These are phyloP conservation scores for Hoplodrina ambigua DNA, from an alignment of 2,888 invertebrate genomes.

Conservation along the genomic window DNA sequence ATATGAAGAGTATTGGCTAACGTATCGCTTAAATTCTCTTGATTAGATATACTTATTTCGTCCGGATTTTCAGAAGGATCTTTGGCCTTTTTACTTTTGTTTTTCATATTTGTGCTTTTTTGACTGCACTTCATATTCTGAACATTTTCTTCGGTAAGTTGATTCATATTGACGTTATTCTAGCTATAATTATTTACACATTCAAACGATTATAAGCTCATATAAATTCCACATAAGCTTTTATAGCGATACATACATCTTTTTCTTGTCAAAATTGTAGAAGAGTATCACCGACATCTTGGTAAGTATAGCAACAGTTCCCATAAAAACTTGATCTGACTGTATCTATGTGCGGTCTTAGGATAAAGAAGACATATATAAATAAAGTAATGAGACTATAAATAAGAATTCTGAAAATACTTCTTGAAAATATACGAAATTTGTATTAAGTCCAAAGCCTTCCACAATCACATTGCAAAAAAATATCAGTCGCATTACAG, in stretches of 20 bases:
- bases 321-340: conserved; percentile 71
- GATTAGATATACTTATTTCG: conserved; percentile 80
- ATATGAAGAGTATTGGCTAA: conserved; percentile 86
- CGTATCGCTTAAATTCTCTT: conserved; percentile 81
- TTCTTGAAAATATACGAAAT: conserved; percentile 76
- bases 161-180: conserved; percentile 84
- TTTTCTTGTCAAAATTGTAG: conserved; percentile 87
- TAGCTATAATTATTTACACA: conserved; percentile 87
- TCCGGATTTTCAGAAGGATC: conserved; percentile 83
- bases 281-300: conserved; percentile 89
- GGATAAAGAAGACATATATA: conserved; percentile 67
- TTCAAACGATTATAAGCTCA: conserved; percentile 82
- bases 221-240: conserved; percentile 77
- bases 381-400: conserved; percentile 70
- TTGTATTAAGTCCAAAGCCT: conserved; percentile 76
- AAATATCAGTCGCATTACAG: conserved; percentile 71
- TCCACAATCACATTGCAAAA: conserved; percentile 88
- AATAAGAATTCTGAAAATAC: conserved; percentile 78
- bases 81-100: conserved; percentile 89
- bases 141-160: conserved; percentile 82
- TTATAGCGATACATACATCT: conserved; percentile 81
- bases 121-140: conserved; percentile 85
- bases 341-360: conserved; percentile 68
- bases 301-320: conserved; percentile 79
- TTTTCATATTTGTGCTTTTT: conserved; percentile 82